phyloP scores from a whole-genome alignment of 1,140 invertebrate species.

The Cotesia glomerata region DNA sequence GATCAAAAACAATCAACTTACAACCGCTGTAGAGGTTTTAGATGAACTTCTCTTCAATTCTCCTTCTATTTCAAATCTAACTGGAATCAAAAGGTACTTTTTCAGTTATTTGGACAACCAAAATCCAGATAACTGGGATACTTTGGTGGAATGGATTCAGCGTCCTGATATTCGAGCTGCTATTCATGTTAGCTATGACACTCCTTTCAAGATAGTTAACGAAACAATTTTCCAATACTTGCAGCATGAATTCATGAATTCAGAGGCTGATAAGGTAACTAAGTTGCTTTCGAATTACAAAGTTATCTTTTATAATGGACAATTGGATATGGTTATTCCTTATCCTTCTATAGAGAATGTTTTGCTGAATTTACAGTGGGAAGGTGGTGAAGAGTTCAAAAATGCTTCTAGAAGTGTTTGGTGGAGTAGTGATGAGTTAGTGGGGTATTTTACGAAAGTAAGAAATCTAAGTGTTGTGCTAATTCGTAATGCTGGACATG shows the following conservation, averaged over 20 bases:
- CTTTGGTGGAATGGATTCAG: too few relatives aligned
- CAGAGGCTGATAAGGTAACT: slow-evolving; percentile 76
- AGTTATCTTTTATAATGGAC: slow-evolving; percentile 81
- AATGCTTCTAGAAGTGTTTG: slow-evolving; percentile 71
- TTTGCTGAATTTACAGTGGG: slow-evolving; percentile 73
- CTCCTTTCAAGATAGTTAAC: slow-evolving; percentile 69
- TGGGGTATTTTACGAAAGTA: slow-evolving; percentile 78
- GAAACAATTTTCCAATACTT: slow-evolving; percentile 73
- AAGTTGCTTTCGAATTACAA: slow-evolving; percentile 73
- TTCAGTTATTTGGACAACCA: too few relatives aligned
- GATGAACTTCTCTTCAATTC: slow-evolving; percentile 74
- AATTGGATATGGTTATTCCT: slow-evolving; percentile 86
- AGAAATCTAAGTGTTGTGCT: slow-evolving; percentile 79
- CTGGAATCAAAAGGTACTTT: too few relatives aligned
- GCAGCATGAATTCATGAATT: slow-evolving; percentile 81
- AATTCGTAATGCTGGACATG: slow-evolving; percentile 83
- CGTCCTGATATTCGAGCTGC: slow-evolving; percentile 68
- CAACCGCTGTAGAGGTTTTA: slow-evolving; percentile 73
- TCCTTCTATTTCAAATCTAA: slow-evolving; percentile 73
- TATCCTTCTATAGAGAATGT: slow-evolving; percentile 80
- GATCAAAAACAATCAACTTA: slow-evolving; percentile 70
- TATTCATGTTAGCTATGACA: slow-evolving; percentile 83
- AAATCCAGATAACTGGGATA: too few relatives aligned
- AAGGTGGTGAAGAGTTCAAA: slow-evolving; percentile 70
- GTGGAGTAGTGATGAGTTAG: slow-evolving; percentile 73